Base-by-base conservation (phyloP, 2,888 invertebrate species). In the Hydrotaea diabolus region DNA sequence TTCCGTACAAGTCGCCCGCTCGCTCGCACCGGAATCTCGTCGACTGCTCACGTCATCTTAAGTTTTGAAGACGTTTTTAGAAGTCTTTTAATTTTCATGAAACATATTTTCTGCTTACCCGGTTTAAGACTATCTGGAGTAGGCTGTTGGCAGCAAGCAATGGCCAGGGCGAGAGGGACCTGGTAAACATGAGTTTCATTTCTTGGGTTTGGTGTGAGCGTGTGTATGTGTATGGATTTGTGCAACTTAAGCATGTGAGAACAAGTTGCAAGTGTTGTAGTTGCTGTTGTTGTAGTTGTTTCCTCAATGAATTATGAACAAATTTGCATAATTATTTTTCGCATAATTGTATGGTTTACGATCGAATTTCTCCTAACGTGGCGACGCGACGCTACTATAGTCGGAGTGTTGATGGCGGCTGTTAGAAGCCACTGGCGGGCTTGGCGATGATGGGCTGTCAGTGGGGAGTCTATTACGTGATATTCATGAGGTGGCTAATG, bases 301-400 rank as follows among this genome's bases (percentile, higher is more conserved):
- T 66, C 19, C 15, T 74, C 31, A 21, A 31, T n/a, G 19, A 74
- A 43, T 73, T 49, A 80, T 49, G 79, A 72, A 64, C n/a, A 17
- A 73, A 79, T 83, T 80, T 83, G 79, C 79, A 83, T 83, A 83
- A 83, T 83, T 83, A 66, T 79, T 79, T 82, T 66, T 77, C 77
- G 75, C 79, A 79, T 57, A 76, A 79, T 83, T 83, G 76, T 57
- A 79, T 76, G 83, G 64, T 73, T 66, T 77, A 73, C 73, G 64
- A 80, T 79, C 39, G 19, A 57, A 72, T 62, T 62, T 62, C n/a
- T 62, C n/a, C n/a, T n/a, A n/a, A n/a, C n/a, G 36, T 3, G 23
- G 31, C 23, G 62, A 31, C 26, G 11, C 7, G 4, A 15, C 5
- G 13, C 4, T 13, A 13, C 15, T 26, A 59, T 59, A 9, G 36